Evolutionary conservation across 23 tunicate species (phyloP), one percentile per base, ranked within the genome.

Genomic region (Oikopleura dioica): DNA sequence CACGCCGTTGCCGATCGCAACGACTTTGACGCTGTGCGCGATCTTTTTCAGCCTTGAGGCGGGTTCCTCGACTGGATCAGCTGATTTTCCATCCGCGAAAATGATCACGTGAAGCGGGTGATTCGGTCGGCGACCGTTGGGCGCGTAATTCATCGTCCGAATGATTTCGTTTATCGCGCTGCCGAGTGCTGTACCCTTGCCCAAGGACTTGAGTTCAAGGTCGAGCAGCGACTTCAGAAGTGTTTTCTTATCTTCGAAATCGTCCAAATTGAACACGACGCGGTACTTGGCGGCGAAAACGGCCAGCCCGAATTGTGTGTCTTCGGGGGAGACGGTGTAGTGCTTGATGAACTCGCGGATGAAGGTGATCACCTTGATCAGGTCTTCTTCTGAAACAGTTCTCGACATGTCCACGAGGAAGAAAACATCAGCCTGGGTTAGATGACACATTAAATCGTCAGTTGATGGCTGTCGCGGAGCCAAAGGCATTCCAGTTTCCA

Each of bases 11-110:
- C 72, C 72, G 26, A 63, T 2, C 16, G 33, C 72, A 31, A 63
- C 72, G 33, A 63, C 33, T 28, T 63, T 23, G 26, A 63, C 33
- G 33, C 72, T 63, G 16, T 31, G 72, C 16, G 33, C 72, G 29
- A 63, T 63, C 72, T 23, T 9, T 31, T 16, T 28, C 2, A 63
- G 33, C 30, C 72, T 24, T 31, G 4, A 23, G 29, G 72, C 72
- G 33, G 72, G 72, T 28, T 63, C 72, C 72, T 23, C 33, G 26
- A 63, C 72, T 2, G 72, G 72, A 63, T 63, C 72, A 2, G 72
- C 72, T 63, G 72, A 63, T 63, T 63, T 63, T 28, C 72, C 72
- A 28, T 63, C 72, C 29, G 72, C 33, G 33, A 63, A 63, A 63
- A 63, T 63, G 33, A 63, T 63, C 72, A 63, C 72, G 33, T 63